phyloP scores from a whole-genome alignment of 2,888 invertebrate species.

The Darwinula stevensoni region DNA sequence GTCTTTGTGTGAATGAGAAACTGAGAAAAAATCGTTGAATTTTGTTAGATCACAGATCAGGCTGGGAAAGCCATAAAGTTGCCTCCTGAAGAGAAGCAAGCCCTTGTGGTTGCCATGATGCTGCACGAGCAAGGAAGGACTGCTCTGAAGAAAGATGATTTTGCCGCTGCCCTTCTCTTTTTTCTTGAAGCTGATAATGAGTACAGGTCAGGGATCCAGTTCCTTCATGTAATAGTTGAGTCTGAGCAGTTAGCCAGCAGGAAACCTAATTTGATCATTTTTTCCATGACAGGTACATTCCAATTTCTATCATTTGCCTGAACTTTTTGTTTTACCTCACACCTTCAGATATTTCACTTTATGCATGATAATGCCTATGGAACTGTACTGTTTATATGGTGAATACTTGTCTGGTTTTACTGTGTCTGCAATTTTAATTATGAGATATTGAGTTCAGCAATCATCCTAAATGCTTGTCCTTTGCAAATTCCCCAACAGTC shows the following conservation, averaged over 20 bases:
- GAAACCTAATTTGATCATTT: too few species aligned
- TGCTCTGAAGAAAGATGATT: conserved; percentile 30
- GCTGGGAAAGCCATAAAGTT: conserved; percentile 37
- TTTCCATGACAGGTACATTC: too few species aligned
- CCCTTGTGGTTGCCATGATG: conserved; percentile 41
- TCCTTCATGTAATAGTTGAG: too few species aligned
- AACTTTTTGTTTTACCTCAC: too few species aligned
- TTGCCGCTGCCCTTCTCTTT: conserved; percentile 35
- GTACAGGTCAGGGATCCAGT: conserved; percentile 28
- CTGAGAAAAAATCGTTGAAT: conserved; percentile 13
- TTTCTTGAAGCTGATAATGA: conserved; percentile 45
- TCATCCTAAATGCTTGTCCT: conserved; percentile 6
- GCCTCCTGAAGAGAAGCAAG: conserved; percentile 32
- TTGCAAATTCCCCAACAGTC: too few species aligned
- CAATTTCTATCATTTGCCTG: too few species aligned
- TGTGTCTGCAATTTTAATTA: conserved; percentile 4
- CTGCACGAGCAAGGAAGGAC: conserved; percentile 45
- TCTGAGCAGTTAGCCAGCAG: too few species aligned
- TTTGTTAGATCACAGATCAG: conserved; percentile 36
- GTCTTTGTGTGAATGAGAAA: conserved; percentile 4
- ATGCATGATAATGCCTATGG: too few species aligned
- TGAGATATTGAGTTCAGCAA: conserved; percentile 3
- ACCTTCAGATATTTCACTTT: too few species aligned
- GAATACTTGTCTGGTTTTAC: conserved; percentile 5
- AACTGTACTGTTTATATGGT: conserved; percentile 8